Conservation (phyloP, 2,113 vertebrate genomes). For the Seriola rivoliana region DNA sequence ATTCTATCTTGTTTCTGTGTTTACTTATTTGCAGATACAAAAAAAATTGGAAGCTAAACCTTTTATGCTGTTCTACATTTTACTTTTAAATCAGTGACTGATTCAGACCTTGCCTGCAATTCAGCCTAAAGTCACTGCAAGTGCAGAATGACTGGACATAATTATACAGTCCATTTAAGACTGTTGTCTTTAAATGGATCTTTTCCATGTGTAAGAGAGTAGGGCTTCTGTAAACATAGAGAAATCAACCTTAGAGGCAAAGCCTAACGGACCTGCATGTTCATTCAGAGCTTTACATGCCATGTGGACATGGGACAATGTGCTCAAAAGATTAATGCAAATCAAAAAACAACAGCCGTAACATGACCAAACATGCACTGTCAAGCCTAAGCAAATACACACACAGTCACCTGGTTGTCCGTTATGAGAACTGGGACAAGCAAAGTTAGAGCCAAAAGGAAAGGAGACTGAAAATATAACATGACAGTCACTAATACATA, state of each 20-base stretch:
- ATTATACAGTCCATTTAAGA: constrained; percentile 51
- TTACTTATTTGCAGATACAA: not conserved
- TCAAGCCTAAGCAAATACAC: constrained; percentile 18
- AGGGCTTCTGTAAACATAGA: constrained; percentile 41
- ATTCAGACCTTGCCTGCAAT: not conserved
- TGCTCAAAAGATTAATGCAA: constrained; percentile 40
- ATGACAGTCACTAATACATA: not conserved
- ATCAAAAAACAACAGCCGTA: constrained; percentile 28
- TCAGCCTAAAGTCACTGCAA: constrained; percentile 17
- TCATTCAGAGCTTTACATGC: constrained; percentile 20
- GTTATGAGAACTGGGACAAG: not conserved
- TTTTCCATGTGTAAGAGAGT: constrained; percentile 39
- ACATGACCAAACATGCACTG: constrained; percentile 14
- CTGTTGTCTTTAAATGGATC: constrained; percentile 45
- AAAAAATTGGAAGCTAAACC: not conserved
- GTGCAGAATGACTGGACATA: constrained; percentile 35
- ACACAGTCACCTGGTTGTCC: constrained; percentile 15
- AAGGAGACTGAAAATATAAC: not conserved
- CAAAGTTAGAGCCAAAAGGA: not conserved
- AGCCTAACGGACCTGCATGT: constrained; percentile 15
- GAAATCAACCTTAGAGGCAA: constrained; percentile 13
- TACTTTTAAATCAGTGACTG: not conserved
- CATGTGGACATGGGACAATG: constrained; percentile 1
- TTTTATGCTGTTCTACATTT: not conserved
- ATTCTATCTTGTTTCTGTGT: not conserved